phyloP scores from a whole-genome alignment of 2,113 vertebrate species.

The Monarcha castaneiventris region DNA sequence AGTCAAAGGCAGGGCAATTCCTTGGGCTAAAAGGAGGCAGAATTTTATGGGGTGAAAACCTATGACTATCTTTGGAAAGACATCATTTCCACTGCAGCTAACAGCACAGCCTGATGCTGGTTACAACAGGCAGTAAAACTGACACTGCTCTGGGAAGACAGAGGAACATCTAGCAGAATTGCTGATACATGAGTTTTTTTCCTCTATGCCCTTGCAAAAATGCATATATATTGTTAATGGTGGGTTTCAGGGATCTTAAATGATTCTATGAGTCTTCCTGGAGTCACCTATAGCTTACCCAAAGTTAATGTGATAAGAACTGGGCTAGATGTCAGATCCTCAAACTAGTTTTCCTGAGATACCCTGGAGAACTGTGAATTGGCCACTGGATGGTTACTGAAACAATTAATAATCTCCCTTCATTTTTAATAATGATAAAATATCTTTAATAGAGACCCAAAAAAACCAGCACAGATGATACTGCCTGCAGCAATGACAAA shows the following conservation, averaged over 20 bases:
- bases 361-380: background rate
- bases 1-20: background rate
- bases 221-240: background rate
- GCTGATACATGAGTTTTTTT: background rate
- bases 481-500: background rate
- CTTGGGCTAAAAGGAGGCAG: background rate
- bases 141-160: background rate
- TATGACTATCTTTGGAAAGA: background rate
- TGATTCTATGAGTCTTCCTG: background rate
- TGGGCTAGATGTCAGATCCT: background rate
- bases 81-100: background rate
- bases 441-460: background rate
- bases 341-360: background rate
- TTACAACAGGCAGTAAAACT: background rate
- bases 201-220: background rate
- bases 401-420: conserved; percentile 2
- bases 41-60: background rate
- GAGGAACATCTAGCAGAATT: background rate
- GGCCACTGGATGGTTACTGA: background rate
- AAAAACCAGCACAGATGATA: background rate
- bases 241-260: background rate
- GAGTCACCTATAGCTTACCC: background rate
- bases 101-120: background rate
- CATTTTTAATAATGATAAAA: conserved; percentile 13
- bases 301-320: background rate